Evolutionary conservation across 2,113 vertebrate species (phyloP).

Genomic region (Cercocebus atys): DNA sequence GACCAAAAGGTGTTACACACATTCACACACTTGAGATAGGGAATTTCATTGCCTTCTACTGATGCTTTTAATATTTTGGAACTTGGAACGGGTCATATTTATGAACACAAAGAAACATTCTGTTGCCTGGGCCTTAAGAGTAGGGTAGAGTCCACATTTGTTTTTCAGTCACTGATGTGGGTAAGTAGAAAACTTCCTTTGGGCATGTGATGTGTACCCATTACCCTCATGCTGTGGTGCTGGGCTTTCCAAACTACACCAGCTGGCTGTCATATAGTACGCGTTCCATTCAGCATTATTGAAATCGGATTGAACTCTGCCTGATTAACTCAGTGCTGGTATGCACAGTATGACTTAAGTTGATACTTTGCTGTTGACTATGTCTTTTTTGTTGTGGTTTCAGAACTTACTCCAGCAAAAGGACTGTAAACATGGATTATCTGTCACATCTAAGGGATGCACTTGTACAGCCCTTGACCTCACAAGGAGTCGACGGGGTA

Average conservation of each 20-base stretch:
- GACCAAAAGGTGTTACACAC: background rate
- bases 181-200: background rate
- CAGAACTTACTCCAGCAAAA: conserved; percentile 92
- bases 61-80: background rate
- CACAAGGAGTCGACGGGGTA: conserved; percentile 89
- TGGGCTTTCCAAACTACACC: background rate
- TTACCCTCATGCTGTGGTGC: background rate
- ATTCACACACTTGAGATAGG: background rate
- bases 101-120: background rate
- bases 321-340: background rate
- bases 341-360: background rate
- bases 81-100: background rate
- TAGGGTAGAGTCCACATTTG: background rate
- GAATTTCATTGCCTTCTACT: background rate
- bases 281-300: background rate
- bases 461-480: conserved; percentile 89
- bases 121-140: background rate
- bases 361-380: background rate
- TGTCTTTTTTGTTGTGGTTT: conserved; percentile 47
- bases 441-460: conserved; percentile 88
- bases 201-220: background rate
- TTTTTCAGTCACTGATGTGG: background rate
- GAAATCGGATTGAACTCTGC: background rate
- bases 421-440: conserved; percentile 94
- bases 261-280: background rate